These are phyloP conservation scores for Forficula auricularia DNA, from an alignment of 1,140 invertebrate genomes.

Conservation along the genomic window DNA sequence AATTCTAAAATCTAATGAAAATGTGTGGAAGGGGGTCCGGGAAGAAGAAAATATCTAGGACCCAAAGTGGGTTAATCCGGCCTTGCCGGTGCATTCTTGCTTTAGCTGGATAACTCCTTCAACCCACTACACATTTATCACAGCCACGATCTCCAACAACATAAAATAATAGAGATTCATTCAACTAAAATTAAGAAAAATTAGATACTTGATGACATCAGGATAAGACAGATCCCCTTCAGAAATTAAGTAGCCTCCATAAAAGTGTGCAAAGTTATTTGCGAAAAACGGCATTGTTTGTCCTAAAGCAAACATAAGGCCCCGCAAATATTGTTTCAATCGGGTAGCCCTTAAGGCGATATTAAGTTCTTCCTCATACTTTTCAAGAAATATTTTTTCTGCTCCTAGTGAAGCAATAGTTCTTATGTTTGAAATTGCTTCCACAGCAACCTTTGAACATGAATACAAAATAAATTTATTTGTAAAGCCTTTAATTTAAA, in stretches of 20 bases:
- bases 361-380: slow-evolving; percentile 29
- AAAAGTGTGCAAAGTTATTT: slow-evolving; percentile 62
- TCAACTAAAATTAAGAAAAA: no score
- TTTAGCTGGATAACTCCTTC: no score
- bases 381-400: slow-evolving; percentile 37
- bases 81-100: no score
- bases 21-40: no score
- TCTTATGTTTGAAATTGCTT: slow-evolving; percentile 55
- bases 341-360: slow-evolving; percentile 27
- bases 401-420: slow-evolving; percentile 52
- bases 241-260: slow-evolving; percentile 61
- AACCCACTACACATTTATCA: no score
- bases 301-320: slow-evolving; percentile 56
- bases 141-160: no score
- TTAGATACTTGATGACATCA: slow-evolving; percentile 61
- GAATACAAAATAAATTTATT: no score
- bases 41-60: no score
- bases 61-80: no score
- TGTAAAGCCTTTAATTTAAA: no score
- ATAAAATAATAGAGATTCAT: no score
- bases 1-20: no score
- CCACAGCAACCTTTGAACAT: slow-evolving; percentile 43
- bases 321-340: slow-evolving; percentile 44
- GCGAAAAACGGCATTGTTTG: slow-evolving; percentile 64
- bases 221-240: slow-evolving; percentile 43